Evolutionary conservation across 2,797 vertebrate species (phyloP), one percentile per base, ranked within the genome.

Genomic region (Silurus lanzhouensis): DNA sequence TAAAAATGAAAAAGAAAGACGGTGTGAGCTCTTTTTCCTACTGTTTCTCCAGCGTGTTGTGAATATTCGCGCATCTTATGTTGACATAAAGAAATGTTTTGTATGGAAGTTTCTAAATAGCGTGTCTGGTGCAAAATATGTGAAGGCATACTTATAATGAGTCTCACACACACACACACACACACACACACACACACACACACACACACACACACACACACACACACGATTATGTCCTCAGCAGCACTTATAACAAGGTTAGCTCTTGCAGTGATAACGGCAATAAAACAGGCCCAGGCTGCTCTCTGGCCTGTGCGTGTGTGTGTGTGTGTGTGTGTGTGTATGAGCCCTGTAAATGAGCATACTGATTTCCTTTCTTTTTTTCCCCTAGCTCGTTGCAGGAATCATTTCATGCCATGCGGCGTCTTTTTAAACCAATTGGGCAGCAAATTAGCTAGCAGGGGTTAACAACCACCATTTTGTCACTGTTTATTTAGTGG

Each of bases 371-470:
- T 4, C 48, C 48, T 52, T 52, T 52, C 48, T 52, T 52, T 52
- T 10, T 84, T 84, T 48, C 63, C 25, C 81, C 72, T 74, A 61
- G 20, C 67, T 57, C 81, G 80, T 87, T 46, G 8, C 75, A 72
- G 79, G 84, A 85, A 83, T 88, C 84, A 88, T 85, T 89, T 83
- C 84, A 84, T 82, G 79, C 81, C 25, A 67, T 74, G 82, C 70
- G 15, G 76, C 68, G 87, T 87, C 88, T 89, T 86, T 89, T 89
- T 90, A 91, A 90, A 91, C 90, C 90, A 92, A 90, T 87, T 91
- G 89, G 89, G 91, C 88, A 91, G 88, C 84, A 90, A 91, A 91
- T 89, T 88, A 89, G 89, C 90, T 88, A 71, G 87, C 90, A 88
- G 87, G 88, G 89, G 91, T 91, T 90, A 90, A 90, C 89, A 83